Conservation (phyloP, 2,797 vertebrate species). For the Halcyon chelicuti region DNA sequence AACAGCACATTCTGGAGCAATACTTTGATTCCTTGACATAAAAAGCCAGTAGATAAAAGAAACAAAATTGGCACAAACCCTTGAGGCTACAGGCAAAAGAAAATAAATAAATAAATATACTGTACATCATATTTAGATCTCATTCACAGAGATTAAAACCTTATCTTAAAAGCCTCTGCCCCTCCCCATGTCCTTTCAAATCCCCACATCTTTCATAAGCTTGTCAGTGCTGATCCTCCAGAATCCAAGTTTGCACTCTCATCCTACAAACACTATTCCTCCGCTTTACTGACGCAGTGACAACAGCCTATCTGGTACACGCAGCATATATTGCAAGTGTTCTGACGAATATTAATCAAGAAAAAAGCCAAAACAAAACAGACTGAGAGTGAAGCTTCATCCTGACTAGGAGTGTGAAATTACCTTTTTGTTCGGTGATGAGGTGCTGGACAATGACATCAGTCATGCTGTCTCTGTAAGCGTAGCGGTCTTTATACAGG, state of each 20-base stretch:
- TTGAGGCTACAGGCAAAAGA: neutral
- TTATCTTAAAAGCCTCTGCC: conserved; percentile 16
- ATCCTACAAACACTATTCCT: neutral
- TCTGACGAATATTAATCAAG: neutral
- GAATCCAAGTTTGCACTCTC: neutral
- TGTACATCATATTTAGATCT: neutral
- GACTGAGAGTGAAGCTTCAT: neutral
- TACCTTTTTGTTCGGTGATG: conserved; percentile 97
- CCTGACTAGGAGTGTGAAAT: neutral
- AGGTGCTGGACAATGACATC: conserved; percentile 98
- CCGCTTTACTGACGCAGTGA: neutral
- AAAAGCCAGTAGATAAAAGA: neutral
- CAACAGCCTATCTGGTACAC: neutral
- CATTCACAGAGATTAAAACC: neutral
- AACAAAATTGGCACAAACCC: neutral
- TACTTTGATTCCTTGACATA: neutral
- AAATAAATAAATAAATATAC: neutral
- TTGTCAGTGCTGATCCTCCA: neutral
- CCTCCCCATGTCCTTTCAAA: neutral
- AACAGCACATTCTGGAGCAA: neutral
- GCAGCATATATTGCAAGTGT: neutral
- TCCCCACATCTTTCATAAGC: neutral
- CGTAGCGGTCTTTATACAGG: conserved; percentile 96
- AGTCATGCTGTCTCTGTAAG: conserved; percentile 96
- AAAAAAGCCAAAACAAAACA: neutral